Conservation (phyloP, 2,113 vertebrate species). For the Nanorana parkeri region DNA sequence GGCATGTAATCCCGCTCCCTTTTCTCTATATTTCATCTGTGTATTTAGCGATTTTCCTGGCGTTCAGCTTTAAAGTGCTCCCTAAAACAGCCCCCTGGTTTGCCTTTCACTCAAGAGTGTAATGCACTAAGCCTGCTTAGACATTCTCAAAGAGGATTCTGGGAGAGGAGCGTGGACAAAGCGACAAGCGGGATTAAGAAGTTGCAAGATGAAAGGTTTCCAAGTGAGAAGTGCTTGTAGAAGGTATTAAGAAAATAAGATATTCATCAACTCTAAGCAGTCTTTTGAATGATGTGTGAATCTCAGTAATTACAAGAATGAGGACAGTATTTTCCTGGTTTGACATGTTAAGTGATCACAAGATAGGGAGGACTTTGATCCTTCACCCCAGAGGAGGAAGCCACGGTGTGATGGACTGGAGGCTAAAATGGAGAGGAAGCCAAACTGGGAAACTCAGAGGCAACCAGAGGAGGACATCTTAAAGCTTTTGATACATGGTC, state of each 20-base stretch:
- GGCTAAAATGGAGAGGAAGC: slow-evolving; percentile 58
- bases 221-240: background rate
- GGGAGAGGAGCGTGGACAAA: background rate
- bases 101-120: too few relatives aligned
- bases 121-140: background rate
- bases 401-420: slow-evolving; percentile 59
- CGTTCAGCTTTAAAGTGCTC: too few relatives aligned
- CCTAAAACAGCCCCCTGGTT: too few relatives aligned
- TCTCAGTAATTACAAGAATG: slow-evolving; percentile 32
- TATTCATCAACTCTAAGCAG: slow-evolving; percentile 4
- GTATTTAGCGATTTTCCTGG: too few relatives aligned
- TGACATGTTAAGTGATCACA: slow-evolving; percentile 62
- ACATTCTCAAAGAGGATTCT: slow-evolving; percentile 14
- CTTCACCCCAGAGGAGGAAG: slow-evolving; percentile 60
- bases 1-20: too few relatives aligned
- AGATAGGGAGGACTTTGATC: slow-evolving; percentile 61
- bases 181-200: background rate
- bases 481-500: slow-evolving; percentile 6
- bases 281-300: slow-evolving; percentile 21
- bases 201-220: background rate
- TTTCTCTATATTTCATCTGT: too few relatives aligned
- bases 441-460: slow-evolving; percentile 46
- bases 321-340: slow-evolving; percentile 5
- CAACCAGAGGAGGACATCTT: slow-evolving; percentile 61
- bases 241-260: slow-evolving; percentile 36